Evolutionary conservation across 2,888 invertebrate species (phyloP).

Genomic region (Phengaris alcon): DNA sequence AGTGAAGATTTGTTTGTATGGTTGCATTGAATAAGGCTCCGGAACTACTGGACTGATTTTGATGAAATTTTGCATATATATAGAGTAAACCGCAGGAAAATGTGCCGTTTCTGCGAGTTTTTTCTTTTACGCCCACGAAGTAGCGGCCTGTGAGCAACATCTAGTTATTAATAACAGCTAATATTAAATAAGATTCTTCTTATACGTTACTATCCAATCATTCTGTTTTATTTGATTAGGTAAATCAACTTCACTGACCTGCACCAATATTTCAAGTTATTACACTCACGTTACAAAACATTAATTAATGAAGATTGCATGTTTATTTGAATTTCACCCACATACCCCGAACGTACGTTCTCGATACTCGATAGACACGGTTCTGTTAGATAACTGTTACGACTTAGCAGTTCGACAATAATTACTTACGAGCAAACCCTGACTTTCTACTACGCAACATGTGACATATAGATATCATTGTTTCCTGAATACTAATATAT

Average conservation of each 20-base stretch:
- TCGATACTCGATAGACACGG: not conserved
- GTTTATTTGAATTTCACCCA: conserved; percentile 29
- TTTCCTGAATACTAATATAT: conserved; percentile 14
- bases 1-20: too few relatives aligned
- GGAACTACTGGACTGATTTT: too few relatives aligned
- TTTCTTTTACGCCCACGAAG: too few relatives aligned
- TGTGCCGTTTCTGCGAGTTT: too few relatives aligned
- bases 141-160: too few relatives aligned
- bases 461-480: not conserved
- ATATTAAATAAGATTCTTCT: not conserved
- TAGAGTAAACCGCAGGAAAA: too few relatives aligned
- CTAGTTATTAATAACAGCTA: not conserved
- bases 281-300: conserved; percentile 17
- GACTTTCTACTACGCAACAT: conserved; percentile 16
- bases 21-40: too few relatives aligned
- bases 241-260: conserved; percentile 2
- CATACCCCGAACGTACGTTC: conserved; percentile 29
- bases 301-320: conserved; percentile 26
- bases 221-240: not conserved
- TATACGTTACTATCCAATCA: too few relatives aligned
- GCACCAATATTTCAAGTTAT: not conserved
- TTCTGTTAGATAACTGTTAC: conserved; percentile 18
- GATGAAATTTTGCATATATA: too few relatives aligned
- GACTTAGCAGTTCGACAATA: conserved; percentile 4
- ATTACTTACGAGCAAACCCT: conserved; percentile 26